Base-by-base conservation (phyloP, 1,140 invertebrate species). In the Lycorma delicatula region DNA sequence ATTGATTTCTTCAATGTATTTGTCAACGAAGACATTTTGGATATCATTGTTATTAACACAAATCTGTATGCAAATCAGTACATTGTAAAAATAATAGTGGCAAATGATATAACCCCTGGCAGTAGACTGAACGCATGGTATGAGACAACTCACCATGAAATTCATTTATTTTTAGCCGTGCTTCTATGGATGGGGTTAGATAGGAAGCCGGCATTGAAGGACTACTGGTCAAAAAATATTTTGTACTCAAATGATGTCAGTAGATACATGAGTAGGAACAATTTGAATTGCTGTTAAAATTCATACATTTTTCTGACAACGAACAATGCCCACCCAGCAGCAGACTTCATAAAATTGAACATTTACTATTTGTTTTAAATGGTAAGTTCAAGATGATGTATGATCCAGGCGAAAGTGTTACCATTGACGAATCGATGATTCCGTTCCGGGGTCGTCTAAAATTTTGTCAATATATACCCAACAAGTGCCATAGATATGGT, bases 381-480 rank as follows among this genome's bases (percentile, higher is more conserved):
- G 34, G 28, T 53, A 62, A 51, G 38, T 61, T 61, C 50, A 49
- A 55, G 50, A 52, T 60, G 48, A 46, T 47, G 28, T 58, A 63
- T 46, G 60, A 56, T 12, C 65, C 65, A 12, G 62, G 60, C 7
- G 49, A 68, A 44, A 29, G 55, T 28, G 18, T 70, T n/a, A 67
- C 61, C 18, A 65, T 75, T 20, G 73, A 76, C 60, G 72, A 75
- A 63, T 63, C 61, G 22, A 68, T 74, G 25, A 57, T 72, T 11
- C 60, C 62, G n/a, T 75, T 70, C 48, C 60, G 68, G 63, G 72
- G 72, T 11, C 54, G 71, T 5, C 53, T 74, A 23, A 46, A 34
- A 18, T 70, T 74, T 49, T 67, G 65, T 29, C 70, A 74, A 56
- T 76, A 75, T 59, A 71, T 73, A 23, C 67, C 70, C 16, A 65